These are phyloP conservation scores for Salvelinus sp. DNA, from an alignment of 2,113 vertebrate genomes.

Conservation along the genomic window DNA sequence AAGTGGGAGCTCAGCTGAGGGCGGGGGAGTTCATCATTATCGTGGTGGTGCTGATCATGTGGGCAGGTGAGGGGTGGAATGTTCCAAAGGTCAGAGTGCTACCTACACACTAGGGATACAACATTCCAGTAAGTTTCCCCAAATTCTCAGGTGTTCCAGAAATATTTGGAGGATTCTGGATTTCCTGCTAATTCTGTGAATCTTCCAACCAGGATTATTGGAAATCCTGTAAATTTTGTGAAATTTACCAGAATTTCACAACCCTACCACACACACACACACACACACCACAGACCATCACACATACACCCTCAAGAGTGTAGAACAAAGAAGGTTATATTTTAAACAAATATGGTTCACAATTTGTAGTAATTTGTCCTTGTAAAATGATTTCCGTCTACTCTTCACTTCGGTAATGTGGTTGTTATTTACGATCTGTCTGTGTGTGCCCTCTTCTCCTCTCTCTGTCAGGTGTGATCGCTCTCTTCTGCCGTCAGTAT, in stretches of 20 bases:
- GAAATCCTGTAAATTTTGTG: too few relatives aligned
- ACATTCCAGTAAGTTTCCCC: too few relatives aligned
- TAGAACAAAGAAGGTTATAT: not conserved
- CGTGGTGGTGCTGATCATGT: slow-evolving; percentile 93
- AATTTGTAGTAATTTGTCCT: not conserved
- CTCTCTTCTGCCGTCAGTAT: slow-evolving; percentile 93
- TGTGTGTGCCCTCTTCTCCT: not conserved
- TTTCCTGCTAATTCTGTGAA: too few relatives aligned
- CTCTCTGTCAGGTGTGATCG: slow-evolving; percentile 82
- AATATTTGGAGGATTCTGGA: too few relatives aligned
- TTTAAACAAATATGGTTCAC: not conserved
- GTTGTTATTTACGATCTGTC: not conserved
- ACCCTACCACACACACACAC: too few relatives aligned
- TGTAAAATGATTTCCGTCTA: too few relatives aligned
- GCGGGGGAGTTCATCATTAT: slow-evolving; percentile 93
- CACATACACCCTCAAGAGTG: not conserved
- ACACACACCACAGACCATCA: too few relatives aligned
- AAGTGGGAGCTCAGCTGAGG: slow-evolving; percentile 86
- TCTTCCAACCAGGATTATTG: too few relatives aligned
- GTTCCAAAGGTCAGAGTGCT: not conserved
- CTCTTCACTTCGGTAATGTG: not conserved
- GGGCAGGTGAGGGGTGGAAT: slow-evolving; percentile 84
- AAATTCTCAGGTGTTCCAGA: too few relatives aligned
- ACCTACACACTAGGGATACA: slow-evolving; percentile 1
- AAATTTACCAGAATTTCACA: too few relatives aligned